These are phyloP conservation scores for Lutjanus campechanus DNA, from an alignment of 2,797 vertebrate species.

Conservation along the genomic window DNA sequence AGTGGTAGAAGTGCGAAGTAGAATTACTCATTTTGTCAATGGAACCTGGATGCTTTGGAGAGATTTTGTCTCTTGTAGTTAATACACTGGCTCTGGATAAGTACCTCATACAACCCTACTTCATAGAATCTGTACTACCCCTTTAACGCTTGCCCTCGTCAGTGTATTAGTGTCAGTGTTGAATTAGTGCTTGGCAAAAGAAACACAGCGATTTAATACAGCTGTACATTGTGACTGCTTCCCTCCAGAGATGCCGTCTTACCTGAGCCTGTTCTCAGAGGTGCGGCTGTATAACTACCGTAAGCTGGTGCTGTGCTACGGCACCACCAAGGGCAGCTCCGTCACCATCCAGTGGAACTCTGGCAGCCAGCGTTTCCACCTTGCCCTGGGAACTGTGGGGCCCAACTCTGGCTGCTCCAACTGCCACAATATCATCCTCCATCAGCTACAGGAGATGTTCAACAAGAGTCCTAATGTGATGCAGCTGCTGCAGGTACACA, in stretches of 20 bases:
- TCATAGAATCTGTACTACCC: no score
- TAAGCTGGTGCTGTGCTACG: conserved; percentile 97
- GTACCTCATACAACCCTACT: no score
- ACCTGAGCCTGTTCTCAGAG: conserved; percentile 96
- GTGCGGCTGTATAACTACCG: conserved; percentile 98
- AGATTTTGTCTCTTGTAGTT: no score
- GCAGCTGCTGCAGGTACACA: conserved; percentile 94
- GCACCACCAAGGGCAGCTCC: conserved; percentile 97
- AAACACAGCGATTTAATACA: conserved; percentile 11
- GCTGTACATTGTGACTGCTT: conserved; percentile 30
- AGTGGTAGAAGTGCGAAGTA: no score
- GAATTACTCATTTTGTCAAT: no score
- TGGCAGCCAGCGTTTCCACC: conserved; percentile 93
- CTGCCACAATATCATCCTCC: conserved; percentile 99
- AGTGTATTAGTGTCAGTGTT: not conserved
- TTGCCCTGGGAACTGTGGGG: conserved; percentile 96
- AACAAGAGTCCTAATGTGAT: conserved; percentile 98
- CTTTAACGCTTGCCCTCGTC: not conserved
- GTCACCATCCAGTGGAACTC: conserved; percentile 99
- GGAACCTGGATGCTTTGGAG: no score
- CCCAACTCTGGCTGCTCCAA: conserved; percentile 99
- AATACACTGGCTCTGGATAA: no score
- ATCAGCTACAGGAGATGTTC: conserved; percentile 99
- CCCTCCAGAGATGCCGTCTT: conserved; percentile 92
- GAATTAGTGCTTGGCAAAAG: not conserved